phyloP scores from a whole-genome alignment of 2,888 invertebrate genomes.

The Entomobrya multifasciata region DNA sequence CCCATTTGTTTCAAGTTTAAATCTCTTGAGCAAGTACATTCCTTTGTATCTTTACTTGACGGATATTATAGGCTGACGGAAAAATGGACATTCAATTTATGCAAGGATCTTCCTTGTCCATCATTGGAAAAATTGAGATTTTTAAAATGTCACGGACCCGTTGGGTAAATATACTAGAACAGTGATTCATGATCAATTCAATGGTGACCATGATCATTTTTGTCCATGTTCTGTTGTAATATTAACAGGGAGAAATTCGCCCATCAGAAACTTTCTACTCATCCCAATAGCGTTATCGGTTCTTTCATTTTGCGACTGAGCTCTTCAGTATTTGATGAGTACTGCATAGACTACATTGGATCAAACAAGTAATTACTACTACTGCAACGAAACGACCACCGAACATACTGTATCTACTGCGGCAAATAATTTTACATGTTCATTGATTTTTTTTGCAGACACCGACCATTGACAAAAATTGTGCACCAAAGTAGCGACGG shows the following conservation, averaged over 20 bases:
- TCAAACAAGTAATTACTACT: conserved; percentile 87
- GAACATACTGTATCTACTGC: too few species aligned
- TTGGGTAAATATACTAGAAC: conserved; percentile 85
- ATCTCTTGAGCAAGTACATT: conserved; percentile 86
- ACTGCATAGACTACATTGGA: conserved; percentile 90
- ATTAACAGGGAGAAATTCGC: conserved; percentile 89
- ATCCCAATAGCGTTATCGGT: conserved; percentile 88
- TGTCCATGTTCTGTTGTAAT: background rate
- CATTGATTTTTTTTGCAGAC: conserved; percentile 69
- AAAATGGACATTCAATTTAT: conserved; percentile 95
- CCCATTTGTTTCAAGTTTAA: conserved; percentile 88
- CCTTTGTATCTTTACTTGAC: conserved; percentile 91
- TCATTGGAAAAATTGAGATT: conserved; percentile 87
- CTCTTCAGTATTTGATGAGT: conserved; percentile 89
- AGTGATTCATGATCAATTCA: background rate
- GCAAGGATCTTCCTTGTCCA: conserved; percentile 90
- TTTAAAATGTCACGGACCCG: conserved; percentile 93
- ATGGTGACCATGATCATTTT: background rate
- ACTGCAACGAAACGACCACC: too few species aligned
- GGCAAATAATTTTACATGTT: too few species aligned
- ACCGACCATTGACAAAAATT: conserved; percentile 73
- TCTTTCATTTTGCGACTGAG: conserved; percentile 92
- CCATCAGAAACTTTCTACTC: conserved; percentile 90
- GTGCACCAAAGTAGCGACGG: conserved; percentile 66
- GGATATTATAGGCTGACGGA: conserved; percentile 93